Percentiles rank a stretch among this genome's conserved stretches.
Conservation (phyloP, 92 coral and sea anemone species). For the Bergia puertoricense region DNA sequence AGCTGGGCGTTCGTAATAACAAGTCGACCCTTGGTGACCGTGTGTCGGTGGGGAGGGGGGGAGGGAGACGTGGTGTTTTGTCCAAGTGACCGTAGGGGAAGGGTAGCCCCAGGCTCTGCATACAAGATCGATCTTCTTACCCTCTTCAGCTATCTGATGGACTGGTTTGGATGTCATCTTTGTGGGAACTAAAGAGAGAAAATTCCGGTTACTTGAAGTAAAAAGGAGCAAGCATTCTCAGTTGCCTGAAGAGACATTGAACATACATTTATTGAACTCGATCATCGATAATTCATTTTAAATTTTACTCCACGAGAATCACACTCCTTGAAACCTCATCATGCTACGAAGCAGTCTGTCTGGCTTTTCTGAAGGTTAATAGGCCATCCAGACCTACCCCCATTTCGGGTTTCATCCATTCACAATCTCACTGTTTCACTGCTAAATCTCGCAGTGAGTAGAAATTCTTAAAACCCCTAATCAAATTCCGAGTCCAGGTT, state of each 20-base stretch:
- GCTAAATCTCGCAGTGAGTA: no score
- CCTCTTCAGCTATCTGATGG: conserved; percentile 40
- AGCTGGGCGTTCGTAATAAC: conserved; percentile 35
- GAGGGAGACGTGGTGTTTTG: conserved; percentile 19
- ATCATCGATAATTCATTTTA: neutral
- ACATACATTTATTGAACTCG: neutral
- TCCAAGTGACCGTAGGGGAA: conserved; percentile 58
- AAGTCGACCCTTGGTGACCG: conserved; percentile 33
- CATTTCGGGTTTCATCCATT: no score
- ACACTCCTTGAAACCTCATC: no score
- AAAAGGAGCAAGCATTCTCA: no score
- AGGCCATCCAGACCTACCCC: no score
- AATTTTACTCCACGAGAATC: no score
- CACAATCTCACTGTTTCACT: no score
- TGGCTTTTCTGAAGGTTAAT: no score
- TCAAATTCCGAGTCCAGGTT: no score
- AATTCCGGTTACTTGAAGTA: neutral
- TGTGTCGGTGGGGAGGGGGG: conserved; percentile 8
- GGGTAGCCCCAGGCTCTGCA: conserved; percentile 72
- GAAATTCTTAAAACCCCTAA: no score
- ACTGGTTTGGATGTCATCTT: neutral
- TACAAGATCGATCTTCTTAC: conserved; percentile 20
- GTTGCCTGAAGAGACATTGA: neutral
- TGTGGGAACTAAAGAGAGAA: neutral
- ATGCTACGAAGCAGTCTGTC: no score